Evolutionary conservation across 2,113 vertebrate species (phyloP).

Genomic region (Stegostoma tigrinum): DNA sequence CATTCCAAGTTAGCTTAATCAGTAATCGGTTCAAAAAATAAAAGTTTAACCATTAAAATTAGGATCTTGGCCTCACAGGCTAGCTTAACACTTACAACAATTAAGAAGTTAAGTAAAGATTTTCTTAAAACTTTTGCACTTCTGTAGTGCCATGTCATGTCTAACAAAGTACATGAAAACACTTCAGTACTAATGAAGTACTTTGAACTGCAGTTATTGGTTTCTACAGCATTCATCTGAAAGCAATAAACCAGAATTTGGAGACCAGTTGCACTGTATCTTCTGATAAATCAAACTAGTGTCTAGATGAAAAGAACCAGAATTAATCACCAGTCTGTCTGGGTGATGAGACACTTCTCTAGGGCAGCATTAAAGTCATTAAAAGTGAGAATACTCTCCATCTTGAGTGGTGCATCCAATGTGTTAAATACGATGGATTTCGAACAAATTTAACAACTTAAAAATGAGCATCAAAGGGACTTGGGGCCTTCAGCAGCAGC

Average conservation of each 20-base stretch:
- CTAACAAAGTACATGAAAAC: background rate
- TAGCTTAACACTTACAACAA: background rate
- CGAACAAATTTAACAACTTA: too few relatives aligned
- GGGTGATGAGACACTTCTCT: too few relatives aligned
- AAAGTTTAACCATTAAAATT: background rate
- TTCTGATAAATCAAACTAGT: background rate
- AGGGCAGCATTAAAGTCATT: background rate
- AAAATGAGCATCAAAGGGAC: too few relatives aligned
- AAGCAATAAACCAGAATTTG: too few relatives aligned
- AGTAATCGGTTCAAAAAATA: background rate
- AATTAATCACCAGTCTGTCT: background rate
- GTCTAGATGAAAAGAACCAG: background rate
- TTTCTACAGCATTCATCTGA: background rate
- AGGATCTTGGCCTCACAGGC: background rate
- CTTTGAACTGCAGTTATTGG: background rate
- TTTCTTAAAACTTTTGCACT: background rate
- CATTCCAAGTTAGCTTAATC: background rate
- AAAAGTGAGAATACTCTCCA: too few relatives aligned
- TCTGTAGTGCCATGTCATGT: background rate
- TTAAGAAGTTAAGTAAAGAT: background rate
- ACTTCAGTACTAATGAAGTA: background rate
- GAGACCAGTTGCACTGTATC: background rate
- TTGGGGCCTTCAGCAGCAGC: too few relatives aligned
- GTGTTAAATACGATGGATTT: too few relatives aligned
- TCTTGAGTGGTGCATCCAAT: too few relatives aligned